A percentile compares a stretch with the other conserved stretches of the same genome.
These are phyloP conservation scores for Dissostichus mawsoni DNA, from an alignment of 2,113 vertebrate genomes.

Conservation along the genomic window DNA sequence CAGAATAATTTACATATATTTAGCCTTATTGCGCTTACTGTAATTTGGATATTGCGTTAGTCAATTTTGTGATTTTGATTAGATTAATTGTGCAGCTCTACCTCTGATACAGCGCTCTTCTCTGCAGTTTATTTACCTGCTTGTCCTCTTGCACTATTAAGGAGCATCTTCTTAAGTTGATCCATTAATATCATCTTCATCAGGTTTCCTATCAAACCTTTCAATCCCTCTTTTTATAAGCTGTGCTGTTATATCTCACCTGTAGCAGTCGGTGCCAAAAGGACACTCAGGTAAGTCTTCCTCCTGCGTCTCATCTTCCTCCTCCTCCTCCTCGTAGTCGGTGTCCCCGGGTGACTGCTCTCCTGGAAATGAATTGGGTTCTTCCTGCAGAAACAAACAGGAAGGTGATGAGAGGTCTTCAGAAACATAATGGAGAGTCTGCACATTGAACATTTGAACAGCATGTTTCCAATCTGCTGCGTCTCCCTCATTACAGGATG, in stretches of 20 bases:
- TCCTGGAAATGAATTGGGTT: slow-evolving; percentile 84
- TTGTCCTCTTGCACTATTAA: no score
- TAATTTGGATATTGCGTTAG: no score
- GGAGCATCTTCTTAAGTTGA: neutral
- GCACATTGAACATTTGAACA: neutral
- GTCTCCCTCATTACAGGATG: neutral
- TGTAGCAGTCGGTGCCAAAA: slow-evolving; percentile 83
- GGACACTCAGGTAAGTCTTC: slow-evolving; percentile 79
- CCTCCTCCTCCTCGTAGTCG: slow-evolving; percentile 68
- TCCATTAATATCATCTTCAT: neutral
- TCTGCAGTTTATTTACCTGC: no score
- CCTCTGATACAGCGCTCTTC: no score
- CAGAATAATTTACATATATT: no score
- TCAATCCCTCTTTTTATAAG: neutral
- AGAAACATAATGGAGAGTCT: neutral
- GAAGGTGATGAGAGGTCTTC: neutral
- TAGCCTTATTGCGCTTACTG: no score
- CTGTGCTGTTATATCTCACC: slow-evolving; percentile 58
- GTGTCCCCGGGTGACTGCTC: slow-evolving; percentile 80
- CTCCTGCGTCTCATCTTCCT: slow-evolving; percentile 39
- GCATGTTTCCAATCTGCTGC: neutral
- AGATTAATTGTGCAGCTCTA: no score
- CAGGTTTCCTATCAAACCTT: slow-evolving; percentile 1
- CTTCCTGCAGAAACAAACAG: slow-evolving; percentile 69
- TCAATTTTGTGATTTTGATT: no score